Conservation (phyloP, 2,888 invertebrate species). For the Trachelus troglodyta region DNA sequence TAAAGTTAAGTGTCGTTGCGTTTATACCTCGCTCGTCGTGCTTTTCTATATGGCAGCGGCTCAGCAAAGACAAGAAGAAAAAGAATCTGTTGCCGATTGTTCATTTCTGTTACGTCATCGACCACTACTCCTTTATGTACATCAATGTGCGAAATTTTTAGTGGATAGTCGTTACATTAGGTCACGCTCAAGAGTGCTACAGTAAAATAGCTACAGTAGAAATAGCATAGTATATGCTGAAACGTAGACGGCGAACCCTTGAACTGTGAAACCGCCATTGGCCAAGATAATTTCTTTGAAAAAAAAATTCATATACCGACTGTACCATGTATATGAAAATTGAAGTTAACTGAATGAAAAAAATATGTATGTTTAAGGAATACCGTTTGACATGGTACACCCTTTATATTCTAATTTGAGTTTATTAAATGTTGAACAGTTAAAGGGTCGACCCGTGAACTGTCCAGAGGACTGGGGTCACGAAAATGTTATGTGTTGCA, state of each 20-base stretch:
- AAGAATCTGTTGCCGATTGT: not conserved
- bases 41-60: not conserved
- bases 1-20: not conserved
- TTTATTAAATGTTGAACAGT: not conserved
- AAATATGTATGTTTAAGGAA: not conserved
- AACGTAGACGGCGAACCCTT: not conserved
- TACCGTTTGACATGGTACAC: not conserved
- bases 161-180: not conserved
- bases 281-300: too few species aligned
- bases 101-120: not conserved
- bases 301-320: too few species aligned
- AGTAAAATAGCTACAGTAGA: not conserved
- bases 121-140: not conserved
- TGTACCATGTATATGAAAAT: not conserved
- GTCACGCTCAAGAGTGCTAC: not conserved
- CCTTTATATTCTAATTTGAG: not conserved
- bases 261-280: not conserved
- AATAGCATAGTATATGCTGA: not conserved
- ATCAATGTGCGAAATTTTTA: not conserved
- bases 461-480: conserved; percentile 47
- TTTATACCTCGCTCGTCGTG: not conserved
- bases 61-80: not conserved
- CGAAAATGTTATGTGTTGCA: conserved; percentile 66
- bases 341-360: not conserved
- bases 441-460: not conserved